Base-by-base conservation (phyloP, 30 jellyfish, hydroid and myxozoan species). In the Aurelia aurita complex sp. Pacific region DNA sequence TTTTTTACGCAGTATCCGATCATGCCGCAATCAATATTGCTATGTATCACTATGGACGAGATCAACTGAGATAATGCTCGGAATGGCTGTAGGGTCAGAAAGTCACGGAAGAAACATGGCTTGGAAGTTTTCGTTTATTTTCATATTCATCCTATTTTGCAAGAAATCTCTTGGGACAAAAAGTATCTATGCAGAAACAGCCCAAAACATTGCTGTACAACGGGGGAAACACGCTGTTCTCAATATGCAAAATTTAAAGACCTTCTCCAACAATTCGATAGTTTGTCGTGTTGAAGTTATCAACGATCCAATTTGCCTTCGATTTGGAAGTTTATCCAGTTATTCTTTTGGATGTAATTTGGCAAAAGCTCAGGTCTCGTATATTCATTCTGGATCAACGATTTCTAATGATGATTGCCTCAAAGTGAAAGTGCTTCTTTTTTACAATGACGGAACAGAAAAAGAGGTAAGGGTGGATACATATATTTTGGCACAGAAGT, bases 251-350 rank as follows among this genome's bases (percentile, higher is more conserved):
- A 53, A 74, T 64, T 43, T 84, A 63, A 51, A 51, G 23, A 40
- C 63, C 51, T 33, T 29, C 10, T 67, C 87, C 1, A 74, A 65
- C 7, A 83, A 52, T 10, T 73, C 76, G 46, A 64, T 84, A 13
- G 87, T 84, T 11, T 84, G 93, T 62, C 59, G 93, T 23, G 64
- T 74, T 46, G 93, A 84, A 53, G 78, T 73, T n/a, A 53, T 84
- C 42, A 52, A 14, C 52, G 93, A 84, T 74, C 93, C 93, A 12
- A 73, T 84, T 75, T 84, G 93, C 93, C 77, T 84, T 6, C 93
- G 93, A 12, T 84, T 73, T 64, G 93, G 93, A 35, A 84, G 8
- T 32, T 11, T 84, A 64, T 55, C 87, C 1, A 33, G 69, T 7
- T 42, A 60, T 36, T 38, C 52, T 17, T 84, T 84, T 51, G 13